Evolutionary conservation across 2,113 vertebrate genomes (phyloP).

Genomic region (Limnothrissa miodon): DNA sequence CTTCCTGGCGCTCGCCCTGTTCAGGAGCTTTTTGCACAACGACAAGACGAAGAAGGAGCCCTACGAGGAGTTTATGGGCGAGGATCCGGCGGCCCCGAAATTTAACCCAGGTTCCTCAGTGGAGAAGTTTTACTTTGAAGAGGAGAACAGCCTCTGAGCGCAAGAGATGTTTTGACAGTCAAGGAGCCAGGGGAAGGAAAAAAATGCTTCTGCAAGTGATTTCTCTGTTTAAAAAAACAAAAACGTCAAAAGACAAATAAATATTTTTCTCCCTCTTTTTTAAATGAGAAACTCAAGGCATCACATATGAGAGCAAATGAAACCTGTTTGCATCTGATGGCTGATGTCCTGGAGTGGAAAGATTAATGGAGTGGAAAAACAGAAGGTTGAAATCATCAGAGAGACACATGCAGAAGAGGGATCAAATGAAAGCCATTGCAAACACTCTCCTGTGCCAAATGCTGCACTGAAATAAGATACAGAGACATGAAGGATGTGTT

Average conservation of each 20-base stretch:
- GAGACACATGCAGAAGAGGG: conserved; percentile 2
- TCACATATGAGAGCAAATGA: not conserved
- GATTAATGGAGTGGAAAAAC: conserved; percentile 68
- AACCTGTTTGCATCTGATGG: conserved; percentile 57
- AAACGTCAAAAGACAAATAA: conserved; percentile 21
- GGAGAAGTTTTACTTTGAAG: conserved; percentile 85
- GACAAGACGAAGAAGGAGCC: conserved; percentile 79
- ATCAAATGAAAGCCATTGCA: not conserved
- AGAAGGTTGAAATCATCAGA: conserved; percentile 41
- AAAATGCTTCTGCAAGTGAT: conserved; percentile 60
- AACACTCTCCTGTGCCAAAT: not conserved
- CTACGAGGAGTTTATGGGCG: conserved; percentile 76
- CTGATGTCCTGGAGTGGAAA: conserved; percentile 55
- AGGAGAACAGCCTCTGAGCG: conserved; percentile 79
- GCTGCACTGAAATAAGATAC: not conserved
- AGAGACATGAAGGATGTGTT: not conserved
- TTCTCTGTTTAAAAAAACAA: conserved; percentile 40
- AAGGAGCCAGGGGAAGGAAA: conserved; percentile 63
- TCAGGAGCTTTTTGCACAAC: conserved; percentile 78
- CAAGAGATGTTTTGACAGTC: conserved; percentile 65
- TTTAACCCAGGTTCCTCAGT: conserved; percentile 67
- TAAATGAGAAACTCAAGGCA: conserved; percentile 30
- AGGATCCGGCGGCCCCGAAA: conserved; percentile 62
- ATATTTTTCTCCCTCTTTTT: conserved; percentile 42
- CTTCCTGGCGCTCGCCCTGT: conserved; percentile 82